Base-by-base conservation (phyloP, 2,113 vertebrate species). In the Puntigrus tetrazona region DNA sequence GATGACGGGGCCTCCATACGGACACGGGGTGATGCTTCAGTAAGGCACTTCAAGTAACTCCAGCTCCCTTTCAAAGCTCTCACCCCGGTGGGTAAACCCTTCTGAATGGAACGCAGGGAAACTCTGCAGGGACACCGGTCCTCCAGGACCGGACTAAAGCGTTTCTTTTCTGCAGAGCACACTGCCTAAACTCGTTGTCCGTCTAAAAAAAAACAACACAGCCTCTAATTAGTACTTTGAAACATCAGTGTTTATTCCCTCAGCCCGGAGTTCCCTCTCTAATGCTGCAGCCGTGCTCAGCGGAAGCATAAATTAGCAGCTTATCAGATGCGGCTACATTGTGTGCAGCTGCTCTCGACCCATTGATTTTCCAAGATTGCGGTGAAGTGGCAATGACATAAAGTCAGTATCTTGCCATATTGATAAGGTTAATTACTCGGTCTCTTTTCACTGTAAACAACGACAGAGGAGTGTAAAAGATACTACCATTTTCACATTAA, bases 371-470 rank as follows among this genome's bases (percentile, higher is more conserved):
- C 73, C 75, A 84, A 74, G 76, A 86, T 78, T 76, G 69, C 57
- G 22, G 25, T 31, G 82, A 82, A 86, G 65, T 82, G 77, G 45
- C 67, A 83, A 70, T 84, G 84, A 77, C 86, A 81, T 83, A 83
- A 86, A 83, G 84, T 86, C 79, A 88, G 86, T 81, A 70, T 82
- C 80, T 83, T 86, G 76, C 83, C 86, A 85, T 81, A 86, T 83
- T 83, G 86, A 90, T 88, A 87, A 87, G 85, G 76, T 89, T 89
- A 85, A 89, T 90, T 85, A 79, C 27, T 2, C 10, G 9, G 67
- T 76, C 38, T 86, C 69, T 70, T 77, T 69, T 34, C 29, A 52
- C 25, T 9, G 52, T 34, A 74, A 36, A 78, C 18, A 13, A 20
- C 65, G 29, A 29, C 36, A 84, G 59, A 86, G 41, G 36, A 29